These are phyloP conservation scores for Synanthedon andrenaeformis DNA, from an alignment of 2,888 invertebrate species.

Conservation along the genomic window DNA sequence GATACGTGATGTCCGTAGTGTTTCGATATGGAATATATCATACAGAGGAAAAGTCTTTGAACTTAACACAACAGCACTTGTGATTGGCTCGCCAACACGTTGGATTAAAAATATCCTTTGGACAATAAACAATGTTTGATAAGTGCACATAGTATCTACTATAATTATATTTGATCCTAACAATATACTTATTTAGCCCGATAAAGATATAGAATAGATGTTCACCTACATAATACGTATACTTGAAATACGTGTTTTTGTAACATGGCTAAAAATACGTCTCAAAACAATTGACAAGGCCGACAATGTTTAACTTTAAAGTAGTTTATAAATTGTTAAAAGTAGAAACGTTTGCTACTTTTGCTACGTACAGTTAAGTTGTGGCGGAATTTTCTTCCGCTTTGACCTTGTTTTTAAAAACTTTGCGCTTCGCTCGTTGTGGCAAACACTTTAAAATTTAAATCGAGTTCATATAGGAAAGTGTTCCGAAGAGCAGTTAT, in stretches of 20 bases:
- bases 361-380: constrained; percentile 23
- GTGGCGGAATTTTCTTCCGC: constrained; percentile 38
- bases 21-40: too few relatives aligned
- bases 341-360: constrained; percentile 26
- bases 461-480: background rate
- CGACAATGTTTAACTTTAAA: constrained; percentile 9
- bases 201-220: background rate
- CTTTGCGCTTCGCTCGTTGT: constrained; percentile 7
- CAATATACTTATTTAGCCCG: too few relatives aligned
- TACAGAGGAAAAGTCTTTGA: too few relatives aligned
- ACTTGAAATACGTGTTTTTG: background rate
- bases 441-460: background rate
- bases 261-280: constrained; percentile 39
- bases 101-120: too few relatives aligned
- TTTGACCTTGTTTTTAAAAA: constrained; percentile 38
- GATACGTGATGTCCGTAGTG: too few relatives aligned
- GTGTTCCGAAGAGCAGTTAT: background rate
- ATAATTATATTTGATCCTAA: too few relatives aligned
- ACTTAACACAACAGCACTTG: too few relatives aligned
- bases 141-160: too few relatives aligned
- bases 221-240: background rate
- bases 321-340: constrained; percentile 38
- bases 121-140: too few relatives aligned
- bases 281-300: constrained; percentile 42
- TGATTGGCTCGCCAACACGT: too few relatives aligned